phyloP scores from a whole-genome alignment of 2,888 invertebrate genomes.

The Stegophylla sp. region DNA sequence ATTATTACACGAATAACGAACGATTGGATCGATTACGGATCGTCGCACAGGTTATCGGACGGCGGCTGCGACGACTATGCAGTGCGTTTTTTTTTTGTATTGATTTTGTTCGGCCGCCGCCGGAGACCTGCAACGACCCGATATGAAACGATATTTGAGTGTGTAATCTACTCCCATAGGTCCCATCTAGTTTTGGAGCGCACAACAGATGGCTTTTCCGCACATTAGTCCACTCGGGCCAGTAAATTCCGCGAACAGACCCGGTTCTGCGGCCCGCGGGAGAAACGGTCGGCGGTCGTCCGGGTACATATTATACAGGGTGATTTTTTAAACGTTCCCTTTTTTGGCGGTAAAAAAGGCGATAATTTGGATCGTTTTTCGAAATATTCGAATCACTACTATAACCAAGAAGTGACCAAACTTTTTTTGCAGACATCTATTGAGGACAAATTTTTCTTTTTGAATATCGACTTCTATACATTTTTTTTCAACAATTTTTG shows the following conservation, averaged over 20 bases:
- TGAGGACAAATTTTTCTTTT: too few relatives aligned
- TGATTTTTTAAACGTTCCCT: too few relatives aligned
- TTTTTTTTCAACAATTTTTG: too few relatives aligned
- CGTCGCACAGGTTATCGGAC: conserved; percentile 29
- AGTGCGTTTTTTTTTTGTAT: background rate
- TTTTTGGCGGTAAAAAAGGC: too few relatives aligned
- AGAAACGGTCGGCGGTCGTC: conserved; percentile 24
- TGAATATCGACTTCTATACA: too few relatives aligned
- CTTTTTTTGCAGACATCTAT: too few relatives aligned
- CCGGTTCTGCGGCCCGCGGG: background rate
- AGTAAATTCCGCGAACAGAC: conserved; percentile 16
- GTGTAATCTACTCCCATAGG: conserved; percentile 48
- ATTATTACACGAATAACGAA: conserved; percentile 3
- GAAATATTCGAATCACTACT: too few relatives aligned
- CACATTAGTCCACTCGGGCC: conserved; percentile 33
- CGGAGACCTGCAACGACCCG: too few relatives aligned
- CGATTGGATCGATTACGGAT: conserved; percentile 24
- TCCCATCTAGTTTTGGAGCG: conserved; percentile 37
- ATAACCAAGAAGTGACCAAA: too few relatives aligned
- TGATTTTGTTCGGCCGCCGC: conserved; percentile 13
- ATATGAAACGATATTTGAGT: conserved; percentile 39
- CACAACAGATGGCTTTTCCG: conserved; percentile 51
- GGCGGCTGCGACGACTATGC: background rate
- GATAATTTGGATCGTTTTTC: too few relatives aligned
- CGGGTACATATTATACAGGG: too few relatives aligned